Base-by-base conservation (phyloP, 2,797 vertebrate species). In the Protosalanx chinensis region DNA sequence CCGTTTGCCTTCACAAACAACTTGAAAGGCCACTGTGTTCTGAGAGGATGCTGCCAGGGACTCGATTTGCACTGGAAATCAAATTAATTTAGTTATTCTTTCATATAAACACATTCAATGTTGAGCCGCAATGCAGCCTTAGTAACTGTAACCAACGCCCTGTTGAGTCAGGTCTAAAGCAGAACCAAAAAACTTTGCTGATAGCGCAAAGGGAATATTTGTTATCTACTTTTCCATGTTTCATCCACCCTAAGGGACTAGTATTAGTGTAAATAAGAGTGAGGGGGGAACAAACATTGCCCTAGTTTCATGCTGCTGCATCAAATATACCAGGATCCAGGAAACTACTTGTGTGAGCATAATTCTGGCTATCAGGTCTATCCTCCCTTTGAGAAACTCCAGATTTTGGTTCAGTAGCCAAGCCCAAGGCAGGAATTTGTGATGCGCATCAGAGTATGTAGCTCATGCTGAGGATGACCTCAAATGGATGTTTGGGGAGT, bases 211-310 rank as follows among this genome's bases (percentile, higher is more conserved):
- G 95, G 94, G 93, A 92, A 56, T 92, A 56, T 92, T 89, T 90
- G 88, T 75, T 78, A 83, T 77, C 72, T 76, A 69, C 68, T 60
- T 67, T 46, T 67, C 65, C 74, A 71, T 78, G 87, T 88, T 85
- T 80, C 73, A 10, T 12, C 71, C 89, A 83, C 90, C 93, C 93
- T 93, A 85, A 87, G 91, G 93, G 93, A 94, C 91, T 86, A 89
- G 89, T 91, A 93, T 93, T 92, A 86, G 86, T 92, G 92, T 92
- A 94, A 95, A 95, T 92, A 94, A 91, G 93, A 92, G 89, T 90
- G 91, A 92, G 91, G 89, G 89, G 87, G 91, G 88, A 80, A 86
- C 92, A 90, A n/a, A 90, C 84, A 82, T 82, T 90, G 91, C 82
- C 90, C 90, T 88, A 90, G 76, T 89, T 90, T 90, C 79, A 85